These are phyloP conservation scores for Drosophila saltans DNA, from an alignment of 1,140 invertebrate species.

Conservation along the genomic window DNA sequence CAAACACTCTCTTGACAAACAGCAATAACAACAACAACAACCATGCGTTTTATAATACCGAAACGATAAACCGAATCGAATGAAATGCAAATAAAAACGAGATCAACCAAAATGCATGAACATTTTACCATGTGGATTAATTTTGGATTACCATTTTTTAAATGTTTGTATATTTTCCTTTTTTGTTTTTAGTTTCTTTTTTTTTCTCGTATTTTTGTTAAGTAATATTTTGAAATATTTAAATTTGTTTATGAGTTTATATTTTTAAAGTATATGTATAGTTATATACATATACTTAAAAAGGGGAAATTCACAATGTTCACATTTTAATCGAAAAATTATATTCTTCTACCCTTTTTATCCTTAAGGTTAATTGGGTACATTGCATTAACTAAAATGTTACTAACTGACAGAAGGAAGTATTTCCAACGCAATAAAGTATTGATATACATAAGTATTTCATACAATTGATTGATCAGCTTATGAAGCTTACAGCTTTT, in stretches of 20 bases:
- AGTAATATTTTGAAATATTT: neutral
- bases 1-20: constrained; percentile 24
- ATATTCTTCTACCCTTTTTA: too few relatives aligned
- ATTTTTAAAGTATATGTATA: too few relatives aligned
- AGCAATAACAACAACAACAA: neutral
- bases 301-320: too few relatives aligned
- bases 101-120: constrained; percentile 38
- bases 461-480: too few relatives aligned
- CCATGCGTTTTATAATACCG: neutral
- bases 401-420: too few relatives aligned
- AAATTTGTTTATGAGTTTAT: neutral
- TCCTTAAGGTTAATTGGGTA: too few relatives aligned
- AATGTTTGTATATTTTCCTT: constrained; percentile 46
- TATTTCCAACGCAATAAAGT: too few relatives aligned
- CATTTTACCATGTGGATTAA: constrained; percentile 62
- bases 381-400: too few relatives aligned
- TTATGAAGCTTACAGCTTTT: too few relatives aligned
- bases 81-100: constrained; percentile 3
- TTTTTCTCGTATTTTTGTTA: constrained; percentile 9
- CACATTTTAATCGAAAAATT: too few relatives aligned
- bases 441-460: too few relatives aligned
- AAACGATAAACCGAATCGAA: neutral
- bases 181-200: constrained; percentile 8
- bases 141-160: constrained; percentile 49
- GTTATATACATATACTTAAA: too few relatives aligned